Percentiles rank a stretch among this genome's conserved stretches.
phyloP scores from a whole-genome alignment of 1,140 invertebrate species.

The Epicauta chinensis region DNA sequence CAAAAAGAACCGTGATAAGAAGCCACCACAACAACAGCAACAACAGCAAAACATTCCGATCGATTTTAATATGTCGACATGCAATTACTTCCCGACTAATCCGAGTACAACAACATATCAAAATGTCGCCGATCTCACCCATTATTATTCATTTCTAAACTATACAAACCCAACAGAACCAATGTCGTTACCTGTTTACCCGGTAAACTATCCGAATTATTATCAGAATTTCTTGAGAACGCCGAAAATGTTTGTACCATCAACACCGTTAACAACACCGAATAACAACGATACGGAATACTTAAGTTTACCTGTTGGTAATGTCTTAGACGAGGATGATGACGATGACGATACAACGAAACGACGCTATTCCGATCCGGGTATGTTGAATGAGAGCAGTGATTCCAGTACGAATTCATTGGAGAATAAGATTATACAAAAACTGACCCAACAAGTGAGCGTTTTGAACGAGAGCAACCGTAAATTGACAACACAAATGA shows the following conservation, averaged over 20 bases:
- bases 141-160: constrained; percentile 43
- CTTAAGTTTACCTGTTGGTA: constrained; percentile 46
- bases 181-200: constrained; percentile 46
- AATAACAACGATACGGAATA: constrained; percentile 42
- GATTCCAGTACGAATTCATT: constrained; percentile 46
- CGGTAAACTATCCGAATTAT: constrained; percentile 35
- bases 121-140: constrained; percentile 26
- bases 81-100: constrained; percentile 45
- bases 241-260: not conserved
- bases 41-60: constrained; percentile 17
- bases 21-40: constrained; percentile 23
- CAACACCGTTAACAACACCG: constrained; percentile 18
- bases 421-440: constrained; percentile 45
- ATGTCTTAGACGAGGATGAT: constrained; percentile 35
- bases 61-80: constrained; percentile 29
- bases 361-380: constrained; percentile 51
- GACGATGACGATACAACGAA: constrained; percentile 42
- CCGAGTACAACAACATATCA: constrained; percentile 43
- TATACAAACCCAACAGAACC: constrained; percentile 47
- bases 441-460: constrained; percentile 48
- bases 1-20: constrained; percentile 39
- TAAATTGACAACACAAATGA: constrained; percentile 49
- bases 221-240: constrained; percentile 35
- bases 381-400: constrained; percentile 46
- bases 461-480: constrained; percentile 47